phyloP scores from a whole-genome alignment of 2,797 vertebrate species.

The Lerista edwardsae region DNA sequence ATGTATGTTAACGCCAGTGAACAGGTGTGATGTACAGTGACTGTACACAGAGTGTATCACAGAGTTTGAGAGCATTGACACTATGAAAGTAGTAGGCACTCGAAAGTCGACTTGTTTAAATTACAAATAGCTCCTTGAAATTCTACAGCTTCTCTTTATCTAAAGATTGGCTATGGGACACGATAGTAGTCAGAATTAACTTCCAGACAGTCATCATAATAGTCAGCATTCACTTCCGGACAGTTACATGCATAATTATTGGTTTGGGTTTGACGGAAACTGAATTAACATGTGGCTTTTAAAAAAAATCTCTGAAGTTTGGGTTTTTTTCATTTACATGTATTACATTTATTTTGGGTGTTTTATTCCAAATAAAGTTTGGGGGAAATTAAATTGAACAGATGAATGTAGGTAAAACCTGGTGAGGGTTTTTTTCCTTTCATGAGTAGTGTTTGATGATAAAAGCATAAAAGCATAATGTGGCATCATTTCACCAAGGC shows the following conservation, averaged over 20 bases:
- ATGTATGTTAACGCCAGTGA: too few species aligned
- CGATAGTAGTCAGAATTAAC: not conserved
- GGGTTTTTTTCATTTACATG: conserved; percentile 80
- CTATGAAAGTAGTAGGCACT: too few species aligned
- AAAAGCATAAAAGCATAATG: conserved; percentile 83
- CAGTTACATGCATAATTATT: conserved; percentile 60
- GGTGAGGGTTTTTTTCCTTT: conserved; percentile 72
- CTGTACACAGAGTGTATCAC: too few species aligned
- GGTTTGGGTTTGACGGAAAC: conserved; percentile 64
- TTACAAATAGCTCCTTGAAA: conserved; percentile 67
- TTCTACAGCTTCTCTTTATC: conserved; percentile 67
- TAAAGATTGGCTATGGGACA: conserved; percentile 58
- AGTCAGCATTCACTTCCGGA: conserved; percentile 27
- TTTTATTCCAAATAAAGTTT: conserved; percentile 85
- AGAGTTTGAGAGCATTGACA: too few species aligned
- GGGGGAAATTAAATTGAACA: conserved; percentile 81
- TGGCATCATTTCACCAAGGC: conserved; percentile 79
- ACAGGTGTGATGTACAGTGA: too few species aligned
- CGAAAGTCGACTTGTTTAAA: conserved; percentile 34
- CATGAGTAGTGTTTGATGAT: conserved; percentile 84
- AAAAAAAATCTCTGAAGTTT: conserved; percentile 14
- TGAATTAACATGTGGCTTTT: conserved; percentile 67
- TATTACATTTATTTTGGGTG: conserved; percentile 82
- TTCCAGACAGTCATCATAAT: too few species aligned
- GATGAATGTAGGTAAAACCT: conserved; percentile 83